phyloP scores from a whole-genome alignment of 2,888 invertebrate genomes.

The Automeris io region DNA sequence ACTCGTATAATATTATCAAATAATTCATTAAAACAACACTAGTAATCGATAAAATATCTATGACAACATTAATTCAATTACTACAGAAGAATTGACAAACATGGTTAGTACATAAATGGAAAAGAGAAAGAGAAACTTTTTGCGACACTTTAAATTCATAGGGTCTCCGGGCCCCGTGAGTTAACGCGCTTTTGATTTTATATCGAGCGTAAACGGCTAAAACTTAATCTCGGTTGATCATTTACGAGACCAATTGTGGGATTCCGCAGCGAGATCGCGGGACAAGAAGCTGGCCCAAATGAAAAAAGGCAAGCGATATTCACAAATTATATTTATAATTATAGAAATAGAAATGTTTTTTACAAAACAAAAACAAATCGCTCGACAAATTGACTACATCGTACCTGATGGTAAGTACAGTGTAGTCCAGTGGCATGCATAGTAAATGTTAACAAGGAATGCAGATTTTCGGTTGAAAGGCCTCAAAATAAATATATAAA shows the following conservation, averaged over 20 bases:
- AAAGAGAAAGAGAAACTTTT: conserved; percentile 26
- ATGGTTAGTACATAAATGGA: conserved; percentile 8
- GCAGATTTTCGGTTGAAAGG: too few relatives aligned
- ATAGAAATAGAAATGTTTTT: too few relatives aligned
- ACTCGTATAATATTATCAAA: too few relatives aligned
- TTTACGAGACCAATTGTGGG: conserved; percentile 26
- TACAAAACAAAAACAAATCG: too few relatives aligned
- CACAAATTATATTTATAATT: too few relatives aligned
- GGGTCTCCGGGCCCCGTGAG: not conserved
- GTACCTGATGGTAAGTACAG: too few relatives aligned
- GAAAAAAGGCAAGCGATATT: not conserved
- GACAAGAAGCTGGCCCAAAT: not conserved
- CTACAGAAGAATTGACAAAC: conserved; percentile 28
- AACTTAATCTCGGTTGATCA: conserved; percentile 60
- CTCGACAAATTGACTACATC: too few relatives aligned
- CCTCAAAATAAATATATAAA: too few relatives aligned
- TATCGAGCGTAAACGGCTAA: conserved; percentile 52
- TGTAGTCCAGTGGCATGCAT: not conserved
- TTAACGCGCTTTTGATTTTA: conserved; percentile 42
- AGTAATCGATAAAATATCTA: conserved; percentile 15
- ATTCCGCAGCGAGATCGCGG: conserved; percentile 2
- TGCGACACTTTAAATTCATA: conserved; percentile 11
- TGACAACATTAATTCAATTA: conserved; percentile 38
- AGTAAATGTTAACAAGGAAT: conserved; percentile 6
- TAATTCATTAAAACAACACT: too few relatives aligned